Evolutionary conservation across 1,140 invertebrate genomes (phyloP).

Genomic region (Macrosteles quadrilineatus): DNA sequence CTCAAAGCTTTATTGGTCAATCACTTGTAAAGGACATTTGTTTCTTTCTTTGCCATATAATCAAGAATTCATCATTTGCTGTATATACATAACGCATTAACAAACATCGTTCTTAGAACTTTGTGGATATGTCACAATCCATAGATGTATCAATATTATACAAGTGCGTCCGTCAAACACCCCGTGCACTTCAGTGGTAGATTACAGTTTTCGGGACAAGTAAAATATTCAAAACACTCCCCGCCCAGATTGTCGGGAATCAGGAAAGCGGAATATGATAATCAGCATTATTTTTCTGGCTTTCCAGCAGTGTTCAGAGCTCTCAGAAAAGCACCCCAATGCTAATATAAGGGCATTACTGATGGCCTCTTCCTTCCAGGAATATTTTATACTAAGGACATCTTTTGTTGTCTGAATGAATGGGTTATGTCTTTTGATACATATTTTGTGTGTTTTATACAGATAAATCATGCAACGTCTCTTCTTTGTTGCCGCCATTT

Average conservation of each 20-base stretch:
- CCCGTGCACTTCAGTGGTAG: too few species aligned
- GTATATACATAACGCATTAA: too few species aligned
- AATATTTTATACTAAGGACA: slow-evolving; percentile 29
- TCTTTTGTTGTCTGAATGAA: slow-evolving; percentile 29
- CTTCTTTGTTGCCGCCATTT: slow-evolving; percentile 6
- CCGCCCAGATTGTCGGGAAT: slow-evolving; percentile 20
- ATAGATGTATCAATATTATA: too few species aligned
- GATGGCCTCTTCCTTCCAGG: slow-evolving; percentile 16
- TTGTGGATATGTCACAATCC: too few species aligned
- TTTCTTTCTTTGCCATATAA: too few species aligned
- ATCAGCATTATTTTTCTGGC: slow-evolving; percentile 9
- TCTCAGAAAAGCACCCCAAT: not conserved
- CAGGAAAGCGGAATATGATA: slow-evolving; percentile 32
- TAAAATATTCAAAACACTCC: slow-evolving; percentile 8
- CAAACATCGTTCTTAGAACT: too few species aligned
- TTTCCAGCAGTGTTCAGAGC: not conserved
- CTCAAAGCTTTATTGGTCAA: too few species aligned
- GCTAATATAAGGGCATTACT: slow-evolving; percentile 29
- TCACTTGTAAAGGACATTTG: too few species aligned
- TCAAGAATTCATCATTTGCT: too few species aligned
- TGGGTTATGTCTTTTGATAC: slow-evolving; percentile 32
- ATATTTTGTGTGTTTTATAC: slow-evolving; percentile 30
- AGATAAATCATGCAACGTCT: slow-evolving; percentile 19
- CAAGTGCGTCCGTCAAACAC: too few species aligned
- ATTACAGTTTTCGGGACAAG: too few species aligned